phyloP scores from a whole-genome alignment of 2,113 vertebrate species.

The Ptilonorhynchus violaceus region DNA sequence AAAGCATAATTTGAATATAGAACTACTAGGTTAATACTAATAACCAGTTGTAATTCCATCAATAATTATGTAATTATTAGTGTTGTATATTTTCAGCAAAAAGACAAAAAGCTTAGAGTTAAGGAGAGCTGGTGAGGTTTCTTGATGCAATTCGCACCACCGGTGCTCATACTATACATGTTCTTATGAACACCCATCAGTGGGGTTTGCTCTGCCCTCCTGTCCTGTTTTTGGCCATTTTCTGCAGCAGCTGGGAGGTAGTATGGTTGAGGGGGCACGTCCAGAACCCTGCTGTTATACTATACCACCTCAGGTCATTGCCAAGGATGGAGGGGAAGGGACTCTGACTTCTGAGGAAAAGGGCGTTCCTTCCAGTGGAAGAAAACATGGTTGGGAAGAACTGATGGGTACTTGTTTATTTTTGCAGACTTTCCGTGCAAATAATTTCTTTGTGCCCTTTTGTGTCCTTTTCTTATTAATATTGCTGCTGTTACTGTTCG shows the following conservation, averaged over 20 bases:
- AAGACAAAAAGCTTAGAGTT: background rate
- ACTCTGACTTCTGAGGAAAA: background rate
- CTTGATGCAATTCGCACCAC: background rate
- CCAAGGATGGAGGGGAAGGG: background rate
- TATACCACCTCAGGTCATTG: background rate
- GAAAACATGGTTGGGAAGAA: background rate
- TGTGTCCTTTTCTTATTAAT: background rate
- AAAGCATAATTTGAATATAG: background rate
- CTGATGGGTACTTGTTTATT: background rate
- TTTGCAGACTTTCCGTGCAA: background rate
- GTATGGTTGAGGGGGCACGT: background rate
- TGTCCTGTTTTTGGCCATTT: background rate
- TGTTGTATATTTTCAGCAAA: background rate
- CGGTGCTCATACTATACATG: background rate
- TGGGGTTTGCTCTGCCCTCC: background rate
- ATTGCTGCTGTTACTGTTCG: background rate
- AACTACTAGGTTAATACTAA: background rate
- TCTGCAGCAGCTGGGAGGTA: background rate
- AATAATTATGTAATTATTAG: background rate
- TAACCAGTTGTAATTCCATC: background rate
- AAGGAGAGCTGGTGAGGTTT: background rate
- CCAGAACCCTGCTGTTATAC: background rate
- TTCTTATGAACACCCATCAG: background rate
- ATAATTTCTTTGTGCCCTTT: background rate
- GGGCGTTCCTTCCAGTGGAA: background rate